Evolutionary conservation across 2,888 invertebrate genomes (phyloP).

Genomic region (Trypoxylon attenuatum): DNA sequence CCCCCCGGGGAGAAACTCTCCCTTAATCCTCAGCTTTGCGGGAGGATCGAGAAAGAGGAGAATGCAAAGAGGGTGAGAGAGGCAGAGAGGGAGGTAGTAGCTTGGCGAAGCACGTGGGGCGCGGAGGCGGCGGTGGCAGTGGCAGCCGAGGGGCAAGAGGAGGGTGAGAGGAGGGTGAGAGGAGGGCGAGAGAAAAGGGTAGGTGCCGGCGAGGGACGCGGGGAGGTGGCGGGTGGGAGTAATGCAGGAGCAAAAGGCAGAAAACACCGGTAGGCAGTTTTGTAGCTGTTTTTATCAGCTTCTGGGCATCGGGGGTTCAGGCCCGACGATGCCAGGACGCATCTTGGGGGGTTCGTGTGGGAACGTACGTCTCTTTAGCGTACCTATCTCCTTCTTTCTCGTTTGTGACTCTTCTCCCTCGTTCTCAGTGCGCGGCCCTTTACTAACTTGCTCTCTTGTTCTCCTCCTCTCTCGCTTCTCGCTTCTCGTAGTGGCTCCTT

Average conservation of each 20-base stretch:
- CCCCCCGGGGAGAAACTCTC: neutral
- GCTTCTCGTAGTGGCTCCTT: constrained; percentile 30
- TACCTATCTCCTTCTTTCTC: constrained; percentile 34
- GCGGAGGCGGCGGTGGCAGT: constrained; percentile 28
- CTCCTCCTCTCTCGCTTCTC: constrained; percentile 26
- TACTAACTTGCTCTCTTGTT: constrained; percentile 24
- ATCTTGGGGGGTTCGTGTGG: constrained; percentile 74
- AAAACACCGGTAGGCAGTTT: constrained; percentile 68
- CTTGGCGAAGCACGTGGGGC: too few species aligned
- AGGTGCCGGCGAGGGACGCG: constrained; percentile 20
- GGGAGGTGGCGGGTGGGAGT: constrained; percentile 36
- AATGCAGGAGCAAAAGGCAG: constrained; percentile 60
- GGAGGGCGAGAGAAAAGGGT: constrained; percentile 31
- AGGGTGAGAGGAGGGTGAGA: constrained; percentile 11
- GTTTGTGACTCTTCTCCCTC: constrained; percentile 11
- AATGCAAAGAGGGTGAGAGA: too few species aligned
- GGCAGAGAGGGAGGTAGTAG: too few species aligned
- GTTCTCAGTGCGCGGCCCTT: constrained; percentile 21
- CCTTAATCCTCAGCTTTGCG: constrained; percentile 23
- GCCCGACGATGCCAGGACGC: constrained; percentile 69
- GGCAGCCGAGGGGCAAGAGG: constrained; percentile 11
- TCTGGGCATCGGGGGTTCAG: constrained; percentile 73
- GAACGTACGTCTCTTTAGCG: constrained; percentile 74
- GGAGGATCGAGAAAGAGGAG: constrained; percentile 32
- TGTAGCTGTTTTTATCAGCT: constrained; percentile 75